Conservation (phyloP, 2,797 vertebrate species). For the Protonibea diacanthus region DNA sequence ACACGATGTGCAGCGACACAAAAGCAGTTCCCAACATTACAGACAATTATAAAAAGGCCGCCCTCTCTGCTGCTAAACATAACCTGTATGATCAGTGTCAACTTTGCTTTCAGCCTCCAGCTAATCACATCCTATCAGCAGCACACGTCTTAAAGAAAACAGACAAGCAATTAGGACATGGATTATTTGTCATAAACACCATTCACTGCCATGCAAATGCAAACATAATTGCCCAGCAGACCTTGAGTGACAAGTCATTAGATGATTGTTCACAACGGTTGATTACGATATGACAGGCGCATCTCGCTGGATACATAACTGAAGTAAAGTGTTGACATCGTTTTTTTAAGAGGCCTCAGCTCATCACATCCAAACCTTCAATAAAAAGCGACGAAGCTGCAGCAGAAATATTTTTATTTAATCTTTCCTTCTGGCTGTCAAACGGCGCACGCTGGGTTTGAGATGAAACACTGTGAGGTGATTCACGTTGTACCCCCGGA, state of each 20-base stretch:
- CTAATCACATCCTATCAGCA: slow-evolving; percentile 84
- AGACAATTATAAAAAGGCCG: slow-evolving; percentile 13
- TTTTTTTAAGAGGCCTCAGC: slow-evolving; percentile 70
- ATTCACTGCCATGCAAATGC: slow-evolving; percentile 87
- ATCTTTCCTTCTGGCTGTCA: not conserved
- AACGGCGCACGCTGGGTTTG: not conserved
- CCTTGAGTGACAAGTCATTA: slow-evolving; percentile 90
- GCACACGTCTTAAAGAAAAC: slow-evolving; percentile 82
- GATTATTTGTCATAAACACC: slow-evolving; percentile 87
- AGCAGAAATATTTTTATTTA: slow-evolving; percentile 14
- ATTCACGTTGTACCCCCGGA: not conserved
- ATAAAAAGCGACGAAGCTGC: slow-evolving; percentile 7
- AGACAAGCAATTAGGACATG: slow-evolving; percentile 87
- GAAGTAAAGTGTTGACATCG: slow-evolving; percentile 79
- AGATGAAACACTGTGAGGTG: not conserved
- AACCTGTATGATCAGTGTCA: slow-evolving; percentile 54
- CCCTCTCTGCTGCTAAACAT: slow-evolving; percentile 46
- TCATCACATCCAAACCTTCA: slow-evolving; percentile 55
- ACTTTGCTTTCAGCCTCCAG: slow-evolving; percentile 65
- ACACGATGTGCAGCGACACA: not conserved
- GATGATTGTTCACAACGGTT: slow-evolving; percentile 87
- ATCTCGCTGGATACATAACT: slow-evolving; percentile 78
- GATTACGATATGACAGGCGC: slow-evolving; percentile 85
- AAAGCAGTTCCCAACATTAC: not conserved
- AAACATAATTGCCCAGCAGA: slow-evolving; percentile 86